phyloP scores from a whole-genome alignment of 2,113 vertebrate species.

The Callorhinus ursinus region DNA sequence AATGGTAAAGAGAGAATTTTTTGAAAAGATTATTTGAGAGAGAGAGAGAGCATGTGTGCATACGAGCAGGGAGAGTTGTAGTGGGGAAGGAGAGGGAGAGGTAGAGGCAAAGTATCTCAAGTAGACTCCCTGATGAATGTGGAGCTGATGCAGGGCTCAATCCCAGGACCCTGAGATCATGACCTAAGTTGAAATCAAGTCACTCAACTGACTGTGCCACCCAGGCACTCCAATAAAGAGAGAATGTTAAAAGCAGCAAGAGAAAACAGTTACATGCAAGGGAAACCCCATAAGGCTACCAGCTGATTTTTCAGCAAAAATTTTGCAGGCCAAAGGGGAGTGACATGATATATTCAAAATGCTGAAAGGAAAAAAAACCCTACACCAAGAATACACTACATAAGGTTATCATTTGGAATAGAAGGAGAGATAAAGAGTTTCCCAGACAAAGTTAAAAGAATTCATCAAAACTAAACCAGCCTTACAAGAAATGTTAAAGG shows the following conservation, averaged over 20 bases:
- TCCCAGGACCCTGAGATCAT: background rate
- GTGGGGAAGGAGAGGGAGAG: background rate
- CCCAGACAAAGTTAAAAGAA: background rate
- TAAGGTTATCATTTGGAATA: background rate
- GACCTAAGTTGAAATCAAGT: background rate
- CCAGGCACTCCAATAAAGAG: background rate
- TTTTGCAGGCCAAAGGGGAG: background rate
- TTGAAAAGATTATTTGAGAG: background rate
- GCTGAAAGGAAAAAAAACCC: background rate
- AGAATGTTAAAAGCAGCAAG: background rate
- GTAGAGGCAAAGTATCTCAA: background rate
- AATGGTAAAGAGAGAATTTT: background rate
- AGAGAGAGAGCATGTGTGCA: background rate
- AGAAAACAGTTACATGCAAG: background rate
- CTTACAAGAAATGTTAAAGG: background rate
- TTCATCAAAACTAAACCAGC: background rate
- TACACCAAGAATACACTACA: background rate
- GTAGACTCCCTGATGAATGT: background rate
- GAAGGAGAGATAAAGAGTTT: background rate
- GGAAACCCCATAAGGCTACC: background rate
- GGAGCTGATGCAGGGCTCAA: background rate
- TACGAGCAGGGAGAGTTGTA: background rate
- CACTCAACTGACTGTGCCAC: background rate
- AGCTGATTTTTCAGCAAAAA: background rate
- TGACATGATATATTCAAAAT: background rate